phyloP scores from a whole-genome alignment of 1,140 invertebrate species.

The Uloborus diversus region DNA sequence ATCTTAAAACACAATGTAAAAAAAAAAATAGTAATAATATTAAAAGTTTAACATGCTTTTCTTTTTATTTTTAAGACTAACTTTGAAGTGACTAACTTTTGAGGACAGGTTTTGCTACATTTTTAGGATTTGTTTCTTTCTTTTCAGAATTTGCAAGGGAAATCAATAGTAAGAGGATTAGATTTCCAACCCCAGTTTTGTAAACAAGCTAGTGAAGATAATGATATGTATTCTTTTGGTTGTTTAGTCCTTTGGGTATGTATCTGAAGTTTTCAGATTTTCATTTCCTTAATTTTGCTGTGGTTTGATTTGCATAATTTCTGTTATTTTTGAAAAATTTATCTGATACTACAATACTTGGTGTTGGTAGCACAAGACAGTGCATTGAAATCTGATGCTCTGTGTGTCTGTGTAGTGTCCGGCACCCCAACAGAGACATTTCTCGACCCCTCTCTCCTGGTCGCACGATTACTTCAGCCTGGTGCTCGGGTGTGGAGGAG shows the following conservation, averaged over 20 bases:
- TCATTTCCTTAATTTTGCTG: not conserved
- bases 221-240: constrained; percentile 42
- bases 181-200: constrained; percentile 10
- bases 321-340: not conserved
- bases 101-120: not conserved
- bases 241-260: constrained; percentile 38
- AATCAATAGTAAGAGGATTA: constrained; percentile 1
- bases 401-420: no score
- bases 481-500: no score
- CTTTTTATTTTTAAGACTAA: no score
- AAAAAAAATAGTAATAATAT: no score
- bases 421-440: no score
- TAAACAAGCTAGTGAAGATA: not conserved
- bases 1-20: no score
- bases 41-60: no score
- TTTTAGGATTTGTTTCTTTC: not conserved
- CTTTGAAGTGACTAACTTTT: not conserved
- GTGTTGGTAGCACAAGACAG: no score
- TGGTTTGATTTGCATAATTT: not conserved
- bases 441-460: no score
- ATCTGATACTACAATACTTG: not conserved
- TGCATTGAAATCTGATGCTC: no score
- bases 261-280: not conserved
- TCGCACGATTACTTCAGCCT: no score
- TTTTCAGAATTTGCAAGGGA: not conserved